Evolutionary conservation across 2,113 vertebrate species (phyloP).

Genomic region (Manacus vitellinus): DNA sequence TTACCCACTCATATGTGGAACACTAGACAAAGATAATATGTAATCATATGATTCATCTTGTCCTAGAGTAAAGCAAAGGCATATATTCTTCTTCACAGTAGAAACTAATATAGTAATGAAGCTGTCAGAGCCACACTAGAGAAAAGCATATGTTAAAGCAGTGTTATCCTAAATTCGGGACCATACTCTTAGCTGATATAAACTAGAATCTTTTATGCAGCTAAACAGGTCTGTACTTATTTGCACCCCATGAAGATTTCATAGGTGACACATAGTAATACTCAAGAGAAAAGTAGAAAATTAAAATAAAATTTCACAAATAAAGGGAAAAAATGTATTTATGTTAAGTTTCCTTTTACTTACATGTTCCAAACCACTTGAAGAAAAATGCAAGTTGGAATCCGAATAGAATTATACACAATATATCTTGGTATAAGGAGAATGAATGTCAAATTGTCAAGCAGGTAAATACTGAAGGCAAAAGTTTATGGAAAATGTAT

Average conservation of each 20-base stretch:
- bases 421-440: not conserved
- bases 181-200: not conserved
- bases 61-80: not conserved
- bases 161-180: not conserved
- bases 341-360: not conserved
- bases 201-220: not conserved
- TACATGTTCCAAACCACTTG: not conserved
- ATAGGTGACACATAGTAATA: not conserved
- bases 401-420: not conserved
- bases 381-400: not conserved
- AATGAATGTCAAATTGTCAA: not conserved
- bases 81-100: not conserved
- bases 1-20: not conserved
- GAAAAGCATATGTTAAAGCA: not conserved
- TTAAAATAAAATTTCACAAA: not conserved
- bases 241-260: not conserved
- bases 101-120: not conserved
- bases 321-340: not conserved
- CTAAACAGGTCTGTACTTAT: not conserved
- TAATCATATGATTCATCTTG: not conserved
- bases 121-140: not conserved
- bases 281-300: not conserved
- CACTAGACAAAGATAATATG: not conserved
- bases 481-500: not conserved
- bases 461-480: constrained; percentile 9